A percentile compares a stretch with the other conserved stretches of the same genome.
Conservation (phyloP, 2,797 vertebrate species). For the Anableps anableps region DNA sequence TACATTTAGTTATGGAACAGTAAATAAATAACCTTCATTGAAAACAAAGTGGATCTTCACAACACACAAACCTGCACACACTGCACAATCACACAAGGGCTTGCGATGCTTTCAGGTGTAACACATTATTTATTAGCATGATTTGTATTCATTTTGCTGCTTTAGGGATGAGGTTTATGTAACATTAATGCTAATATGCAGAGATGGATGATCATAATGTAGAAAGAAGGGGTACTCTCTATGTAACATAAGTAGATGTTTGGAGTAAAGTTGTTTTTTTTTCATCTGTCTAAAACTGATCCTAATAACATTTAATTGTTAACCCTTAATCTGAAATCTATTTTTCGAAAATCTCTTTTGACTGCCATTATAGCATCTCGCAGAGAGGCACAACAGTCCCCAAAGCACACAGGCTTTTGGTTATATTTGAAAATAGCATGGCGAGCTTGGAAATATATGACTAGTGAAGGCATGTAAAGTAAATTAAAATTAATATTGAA, state of each 20-base stretch:
- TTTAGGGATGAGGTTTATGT: constrained; percentile 51
- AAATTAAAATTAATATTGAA: neutral
- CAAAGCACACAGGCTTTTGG: neutral
- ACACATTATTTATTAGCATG: constrained; percentile 49
- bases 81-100: constrained; percentile 12
- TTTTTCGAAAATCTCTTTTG: neutral
- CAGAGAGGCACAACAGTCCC: neutral
- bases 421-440: neutral
- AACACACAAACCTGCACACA: constrained; percentile 11
- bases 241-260: constrained; percentile 19
- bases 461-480: too few species aligned
- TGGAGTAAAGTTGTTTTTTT: constrained; percentile 7
- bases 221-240: constrained; percentile 6
- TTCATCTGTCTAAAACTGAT: neutral
- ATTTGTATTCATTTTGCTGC: constrained; percentile 50
- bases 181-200: constrained; percentile 57
- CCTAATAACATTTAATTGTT: neutral
- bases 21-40: constrained; percentile 53
- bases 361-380: too few species aligned
- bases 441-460: neutral
- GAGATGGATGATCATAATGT: constrained; percentile 44
- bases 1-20: constrained; percentile 45
- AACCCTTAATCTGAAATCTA: neutral
- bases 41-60: constrained; percentile 28
- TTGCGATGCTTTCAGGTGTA: constrained; percentile 45